phyloP scores from a whole-genome alignment of 2,888 invertebrate genomes.

The Sarcophaga caerulescens region DNA sequence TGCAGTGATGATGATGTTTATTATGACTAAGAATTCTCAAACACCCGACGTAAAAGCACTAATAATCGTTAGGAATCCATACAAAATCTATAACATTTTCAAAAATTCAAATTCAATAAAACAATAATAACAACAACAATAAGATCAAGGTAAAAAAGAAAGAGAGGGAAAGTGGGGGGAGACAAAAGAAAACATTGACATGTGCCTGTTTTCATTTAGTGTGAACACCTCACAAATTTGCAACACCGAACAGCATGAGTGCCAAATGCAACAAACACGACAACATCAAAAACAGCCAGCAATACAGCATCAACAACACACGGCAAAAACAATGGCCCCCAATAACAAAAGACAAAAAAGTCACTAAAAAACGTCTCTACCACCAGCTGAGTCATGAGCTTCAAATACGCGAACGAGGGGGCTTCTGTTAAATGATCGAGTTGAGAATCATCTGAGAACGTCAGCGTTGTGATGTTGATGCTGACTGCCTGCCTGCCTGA shows the following conservation, averaged over 20 bases:
- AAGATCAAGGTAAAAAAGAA: no score
- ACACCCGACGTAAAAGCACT: neutral
- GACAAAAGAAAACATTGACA: slow-evolving; percentile 57
- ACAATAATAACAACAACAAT: no score
- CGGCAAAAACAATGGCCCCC: slow-evolving; percentile 39
- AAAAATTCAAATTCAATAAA: slow-evolving; percentile 51
- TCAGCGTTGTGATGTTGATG: slow-evolving; percentile 22
- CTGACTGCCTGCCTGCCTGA: neutral
- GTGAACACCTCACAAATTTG: slow-evolving; percentile 69
- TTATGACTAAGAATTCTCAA: neutral
- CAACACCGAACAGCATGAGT: slow-evolving; percentile 68
- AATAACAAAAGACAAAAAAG: slow-evolving; percentile 33
- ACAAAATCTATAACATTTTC: slow-evolving; percentile 44
- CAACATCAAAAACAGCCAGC: slow-evolving; percentile 51
- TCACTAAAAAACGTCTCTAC: neutral
- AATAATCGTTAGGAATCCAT: no score
- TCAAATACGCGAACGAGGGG: slow-evolving; percentile 45
- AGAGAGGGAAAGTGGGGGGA: neutral
- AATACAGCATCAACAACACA: slow-evolving; percentile 43
- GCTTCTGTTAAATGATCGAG: slow-evolving; percentile 58
- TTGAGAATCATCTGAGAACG: slow-evolving; percentile 20
- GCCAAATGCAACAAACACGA: slow-evolving; percentile 68
- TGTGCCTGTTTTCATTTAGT: slow-evolving; percentile 66
- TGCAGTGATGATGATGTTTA: no score
- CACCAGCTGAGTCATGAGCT: slow-evolving; percentile 63